Evolutionary conservation across 2,888 invertebrate species (phyloP).

Genomic region (Caenorhabditis parvicauda): DNA sequence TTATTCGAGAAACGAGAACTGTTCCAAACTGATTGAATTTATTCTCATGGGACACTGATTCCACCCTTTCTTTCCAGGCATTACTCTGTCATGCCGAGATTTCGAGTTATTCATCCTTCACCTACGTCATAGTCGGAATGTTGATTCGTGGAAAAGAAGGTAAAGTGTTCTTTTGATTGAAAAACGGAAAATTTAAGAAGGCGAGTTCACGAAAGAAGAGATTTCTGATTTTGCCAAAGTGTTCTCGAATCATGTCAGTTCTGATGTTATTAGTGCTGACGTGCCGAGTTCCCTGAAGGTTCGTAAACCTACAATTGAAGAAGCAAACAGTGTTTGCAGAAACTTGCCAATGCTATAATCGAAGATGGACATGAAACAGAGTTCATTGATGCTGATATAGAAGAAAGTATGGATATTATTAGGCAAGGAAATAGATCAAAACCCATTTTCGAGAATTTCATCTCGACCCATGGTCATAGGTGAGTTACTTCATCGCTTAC

Average conservation of each 20-base stretch:
- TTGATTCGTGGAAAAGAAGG: conserved; percentile 46
- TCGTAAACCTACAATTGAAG: not conserved
- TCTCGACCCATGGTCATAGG: conserved; percentile 75
- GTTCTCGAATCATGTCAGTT: conserved; percentile 70
- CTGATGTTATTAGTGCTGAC: conserved; percentile 76
- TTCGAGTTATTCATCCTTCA: conserved; percentile 52
- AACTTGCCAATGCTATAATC: conserved; percentile 41
- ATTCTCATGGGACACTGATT: not conserved
- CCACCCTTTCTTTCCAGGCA: conserved; percentile 27
- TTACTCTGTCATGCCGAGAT: conserved; percentile 33
- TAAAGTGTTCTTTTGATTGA: conserved; percentile 7
- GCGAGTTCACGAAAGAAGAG: conserved; percentile 71
- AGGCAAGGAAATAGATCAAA: conserved; percentile 25
- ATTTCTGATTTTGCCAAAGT: conserved; percentile 74
- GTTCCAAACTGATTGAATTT: not conserved
- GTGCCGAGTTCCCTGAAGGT: conserved; percentile 70
- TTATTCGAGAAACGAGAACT: not conserved
- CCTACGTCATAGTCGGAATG: conserved; percentile 55
- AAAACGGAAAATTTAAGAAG: conserved; percentile 31
- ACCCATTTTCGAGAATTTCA: conserved; percentile 69
- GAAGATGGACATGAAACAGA: conserved; percentile 29
- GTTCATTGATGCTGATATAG: conserved; percentile 34
- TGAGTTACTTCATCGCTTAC: not conserved
- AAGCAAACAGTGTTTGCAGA: conserved; percentile 15
- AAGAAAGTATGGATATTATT: conserved; percentile 40